Evolutionary conservation across 2,888 invertebrate genomes (phyloP), one percentile per base, ranked within the genome.

Genomic region (Amorpha juglandis): DNA sequence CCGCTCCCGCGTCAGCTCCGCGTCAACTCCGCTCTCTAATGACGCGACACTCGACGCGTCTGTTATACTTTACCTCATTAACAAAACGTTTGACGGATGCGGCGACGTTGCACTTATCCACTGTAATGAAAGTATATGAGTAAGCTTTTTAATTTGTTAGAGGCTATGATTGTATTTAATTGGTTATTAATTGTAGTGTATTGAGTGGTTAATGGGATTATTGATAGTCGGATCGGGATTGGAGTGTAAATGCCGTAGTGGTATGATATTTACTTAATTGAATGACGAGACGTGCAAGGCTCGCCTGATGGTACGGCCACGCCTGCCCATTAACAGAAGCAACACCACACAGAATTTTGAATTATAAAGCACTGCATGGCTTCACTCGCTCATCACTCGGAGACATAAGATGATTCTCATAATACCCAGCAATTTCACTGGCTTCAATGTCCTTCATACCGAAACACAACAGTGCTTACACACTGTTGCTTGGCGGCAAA

Each of bases 11-110:
- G 71, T 72, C 74, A 79, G 81, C 82, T 78, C 76, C 79, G 80
- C 81, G n/a, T 82, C 71, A 74, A 74, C 83, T 83, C 82, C 74
- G 74, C 74, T 75, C 79, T 73, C 82, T 89, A 88, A 89, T 87
- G 88, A 88, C 82, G 84, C 82, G 78, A 76, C 82, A 83, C 88
- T 87, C 81, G 79, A 84, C 80, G 70, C 78, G 64, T 58, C 58
- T 71, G 72, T 81, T 82, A 81, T 89, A 89, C 88, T 89, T 88
- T 88, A 86, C 88, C 88, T 91, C 91, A 91, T 91, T 91, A 91
- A 87, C 84, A 87, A 86, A 82, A 78, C 72, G 75, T 65, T 65
- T 65, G 65, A 38, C 51, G 63, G 58, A 58, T 58, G 58, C 58
- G 58, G 58, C 58, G 58, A 58, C 58, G 58, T 42, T 58, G 58